Conservation (phyloP, 2,113 vertebrate species). For the Cranoglanis bouderius region DNA sequence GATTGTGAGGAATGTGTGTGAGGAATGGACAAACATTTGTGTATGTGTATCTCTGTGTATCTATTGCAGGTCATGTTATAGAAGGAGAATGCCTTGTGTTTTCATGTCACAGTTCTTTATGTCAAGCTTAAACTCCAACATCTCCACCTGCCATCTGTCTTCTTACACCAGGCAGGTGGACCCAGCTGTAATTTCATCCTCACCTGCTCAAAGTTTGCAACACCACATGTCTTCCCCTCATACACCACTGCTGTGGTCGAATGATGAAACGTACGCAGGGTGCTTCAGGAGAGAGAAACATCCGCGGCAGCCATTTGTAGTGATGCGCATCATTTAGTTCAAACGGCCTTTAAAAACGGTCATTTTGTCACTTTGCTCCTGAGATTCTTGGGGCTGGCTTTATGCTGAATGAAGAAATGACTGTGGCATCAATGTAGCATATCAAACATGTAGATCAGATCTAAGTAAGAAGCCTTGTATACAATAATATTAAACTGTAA, state of each 20-base stretch:
- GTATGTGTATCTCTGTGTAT: not conserved
- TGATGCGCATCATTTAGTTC: not conserved
- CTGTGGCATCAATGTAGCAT: not conserved
- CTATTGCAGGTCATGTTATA: not conserved
- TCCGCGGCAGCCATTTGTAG: not conserved
- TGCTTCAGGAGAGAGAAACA: not conserved
- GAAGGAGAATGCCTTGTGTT: not conserved
- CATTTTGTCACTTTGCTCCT: not conserved
- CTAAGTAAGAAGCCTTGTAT: not conserved
- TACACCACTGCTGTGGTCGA: not conserved
- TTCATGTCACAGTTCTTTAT: not conserved
- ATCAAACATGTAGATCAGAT: not conserved
- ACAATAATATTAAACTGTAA: not conserved
- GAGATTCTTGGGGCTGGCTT: not conserved
- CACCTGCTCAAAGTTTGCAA: slow-evolving; percentile 30
- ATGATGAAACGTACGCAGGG: not conserved
- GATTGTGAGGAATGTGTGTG: not conserved
- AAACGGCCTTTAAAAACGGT: not conserved
- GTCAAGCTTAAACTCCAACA: not conserved
- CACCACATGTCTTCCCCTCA: slow-evolving; percentile 26
- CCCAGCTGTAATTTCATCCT: slow-evolving; percentile 41
- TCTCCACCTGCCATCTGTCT: slow-evolving; percentile 53
- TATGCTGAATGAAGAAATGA: not conserved
- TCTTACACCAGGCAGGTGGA: slow-evolving; percentile 36
- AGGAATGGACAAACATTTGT: not conserved